Base-by-base conservation (phyloP, 1,140 invertebrate species). In the Drosophila gunungcola region DNA sequence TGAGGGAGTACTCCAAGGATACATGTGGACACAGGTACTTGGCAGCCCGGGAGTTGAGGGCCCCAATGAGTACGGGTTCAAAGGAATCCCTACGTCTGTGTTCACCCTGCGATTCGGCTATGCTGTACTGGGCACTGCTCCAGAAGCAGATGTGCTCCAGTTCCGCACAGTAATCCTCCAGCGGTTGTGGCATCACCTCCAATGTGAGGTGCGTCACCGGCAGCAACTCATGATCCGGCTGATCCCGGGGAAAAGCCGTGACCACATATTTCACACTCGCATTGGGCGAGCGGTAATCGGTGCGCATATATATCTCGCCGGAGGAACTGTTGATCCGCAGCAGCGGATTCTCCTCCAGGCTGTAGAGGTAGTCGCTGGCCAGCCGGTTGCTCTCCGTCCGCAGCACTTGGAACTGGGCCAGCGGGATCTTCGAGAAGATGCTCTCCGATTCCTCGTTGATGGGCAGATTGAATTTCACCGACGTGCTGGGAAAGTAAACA, bases 121-220 rank as follows among this genome's bases (percentile, higher is more conserved):
- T 89, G 2, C 67, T 79, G 29, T 92, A 92, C 7, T 91, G 62
- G 2, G 79, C 91, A 5, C 32, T 39, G 5, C 51, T 72, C 91
- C 91, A 92, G 56, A 92, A 92, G 60, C 91, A 92, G 38, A 92
- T 78, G 60, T 92, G 81, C 62, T 91, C 90, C 69, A 92, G 48
- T 21, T 92, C 73, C 0, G 56, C 52, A 25, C 91, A 92, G 45
- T 91, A 92, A 9, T 88, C 80, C 10, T 68, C 55, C 16, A 75
- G 41, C 0, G 67, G 13, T 10, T 83, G 72, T 0, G 91, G 86
- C 4, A 43, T 53, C 3, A 92, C 21, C 39, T 92, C 86, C 25
- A 92, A 16, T 4, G 80, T 80, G 5, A 92, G 62, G 45, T 92
- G 89, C 0, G 83, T 45, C 13, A 91, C 77, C 25, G 79, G 80